Conservation (phyloP, 2,888 invertebrate species). For the Melikaiella ostensackeni region DNA sequence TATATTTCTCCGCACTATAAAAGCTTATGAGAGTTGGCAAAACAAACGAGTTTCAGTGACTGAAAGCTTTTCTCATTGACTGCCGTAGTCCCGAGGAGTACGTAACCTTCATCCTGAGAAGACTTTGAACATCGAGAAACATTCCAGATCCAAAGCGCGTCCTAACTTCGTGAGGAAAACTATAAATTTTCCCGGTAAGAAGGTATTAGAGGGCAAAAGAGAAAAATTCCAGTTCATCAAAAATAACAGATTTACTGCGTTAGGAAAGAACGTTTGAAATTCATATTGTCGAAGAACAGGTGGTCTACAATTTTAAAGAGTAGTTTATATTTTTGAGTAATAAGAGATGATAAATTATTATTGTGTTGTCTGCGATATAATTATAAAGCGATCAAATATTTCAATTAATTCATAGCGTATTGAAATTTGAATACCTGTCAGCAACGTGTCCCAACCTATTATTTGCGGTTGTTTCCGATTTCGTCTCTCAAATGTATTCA, state of each 20-base stretch:
- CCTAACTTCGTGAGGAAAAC: conserved; percentile 2
- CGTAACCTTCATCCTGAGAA: conserved; percentile 16
- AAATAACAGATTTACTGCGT: too few relatives aligned
- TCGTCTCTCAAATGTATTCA: conserved; percentile 34
- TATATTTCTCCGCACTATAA: conserved; percentile 30
- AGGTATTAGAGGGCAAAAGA: neutral
- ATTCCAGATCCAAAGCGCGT: conserved; percentile 8
- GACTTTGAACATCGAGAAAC: conserved; percentile 21
- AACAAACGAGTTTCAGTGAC: conserved; percentile 29
- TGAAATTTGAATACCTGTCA: conserved; percentile 8
- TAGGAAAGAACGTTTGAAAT: too few relatives aligned
- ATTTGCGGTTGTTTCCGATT: conserved; percentile 28
- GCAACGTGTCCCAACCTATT: conserved; percentile 6
- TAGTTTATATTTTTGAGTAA: neutral
- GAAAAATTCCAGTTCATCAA: too few relatives aligned
- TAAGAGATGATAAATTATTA: neutral
- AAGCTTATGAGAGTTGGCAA: conserved; percentile 36
- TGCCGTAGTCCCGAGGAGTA: conserved; percentile 1
- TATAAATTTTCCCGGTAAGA: conserved; percentile 1
- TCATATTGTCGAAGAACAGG: neutral
- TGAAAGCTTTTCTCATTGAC: conserved; percentile 28
- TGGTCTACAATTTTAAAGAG: neutral
- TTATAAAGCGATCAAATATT: neutral
- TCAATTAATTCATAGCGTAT: neutral
- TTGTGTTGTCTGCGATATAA: neutral